Evolutionary conservation across 2,888 invertebrate genomes (phyloP).

Genomic region (Chydorus sphaericus): DNA sequence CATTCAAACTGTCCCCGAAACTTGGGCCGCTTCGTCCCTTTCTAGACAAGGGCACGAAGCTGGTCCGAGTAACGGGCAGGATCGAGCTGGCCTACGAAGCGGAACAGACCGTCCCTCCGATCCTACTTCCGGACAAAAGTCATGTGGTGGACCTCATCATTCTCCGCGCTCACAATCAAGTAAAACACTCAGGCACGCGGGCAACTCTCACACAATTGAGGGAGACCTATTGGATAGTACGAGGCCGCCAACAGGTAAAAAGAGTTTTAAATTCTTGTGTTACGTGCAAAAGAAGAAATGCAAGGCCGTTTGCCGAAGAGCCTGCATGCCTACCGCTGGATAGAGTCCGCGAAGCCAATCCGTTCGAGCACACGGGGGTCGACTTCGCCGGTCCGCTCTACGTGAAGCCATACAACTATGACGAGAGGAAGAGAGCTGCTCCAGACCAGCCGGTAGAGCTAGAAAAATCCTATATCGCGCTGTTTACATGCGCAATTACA

Average conservation of each 20-base stretch:
- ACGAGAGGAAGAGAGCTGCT: too few species aligned
- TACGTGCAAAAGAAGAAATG: background rate
- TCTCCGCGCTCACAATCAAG: background rate
- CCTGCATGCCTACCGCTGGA: background rate
- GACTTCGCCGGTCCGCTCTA: background rate
- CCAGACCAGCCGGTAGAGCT: too few species aligned
- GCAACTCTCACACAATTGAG: background rate
- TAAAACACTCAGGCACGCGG: background rate
- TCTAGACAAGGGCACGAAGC: background rate
- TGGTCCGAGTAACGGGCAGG: background rate
- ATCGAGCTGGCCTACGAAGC: background rate
- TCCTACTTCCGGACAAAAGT: background rate
- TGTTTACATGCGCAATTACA: conserved; percentile 6
- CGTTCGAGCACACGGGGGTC: background rate
- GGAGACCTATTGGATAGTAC: background rate
- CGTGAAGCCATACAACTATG: background rate
- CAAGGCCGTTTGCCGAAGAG: background rate
- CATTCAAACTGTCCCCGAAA: background rate
- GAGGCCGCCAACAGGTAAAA: background rate
- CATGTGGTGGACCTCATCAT: background rate
- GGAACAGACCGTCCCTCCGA: background rate
- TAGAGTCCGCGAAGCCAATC: background rate
- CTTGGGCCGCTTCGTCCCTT: background rate
- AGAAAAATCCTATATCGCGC: background rate
- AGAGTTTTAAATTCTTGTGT: background rate